These are phyloP conservation scores for Aeoliscus strigatus DNA, from an alignment of 2,797 vertebrate species.

Conservation along the genomic window DNA sequence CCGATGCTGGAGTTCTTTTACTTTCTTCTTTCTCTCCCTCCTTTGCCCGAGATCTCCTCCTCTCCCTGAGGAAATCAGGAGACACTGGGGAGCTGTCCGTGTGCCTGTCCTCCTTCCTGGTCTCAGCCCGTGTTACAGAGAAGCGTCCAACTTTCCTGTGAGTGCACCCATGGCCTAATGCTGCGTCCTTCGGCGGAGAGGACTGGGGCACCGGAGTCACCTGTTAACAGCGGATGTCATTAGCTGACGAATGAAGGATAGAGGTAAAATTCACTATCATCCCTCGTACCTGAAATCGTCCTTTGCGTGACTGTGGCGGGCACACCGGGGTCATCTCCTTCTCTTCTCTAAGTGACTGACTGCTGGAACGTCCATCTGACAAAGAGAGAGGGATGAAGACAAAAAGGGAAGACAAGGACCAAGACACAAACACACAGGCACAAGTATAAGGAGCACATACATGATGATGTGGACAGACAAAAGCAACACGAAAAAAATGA, in stretches of 20 bases:
- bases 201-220: constrained; percentile 71
- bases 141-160: constrained; percentile 78
- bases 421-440: constrained; percentile 42
- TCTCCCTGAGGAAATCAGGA: constrained; percentile 64
- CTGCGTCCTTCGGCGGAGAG: constrained; percentile 38
- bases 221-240: constrained; percentile 44
- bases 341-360: constrained; percentile 58
- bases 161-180: constrained; percentile 31
- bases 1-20: constrained; percentile 61
- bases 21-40: constrained; percentile 71
- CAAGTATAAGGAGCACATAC: constrained; percentile 34
- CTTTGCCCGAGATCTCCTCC: constrained; percentile 66
- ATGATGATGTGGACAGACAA: constrained; percentile 29
- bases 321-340: constrained; percentile 38
- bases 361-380: constrained; percentile 65
- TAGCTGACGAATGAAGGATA: constrained; percentile 1
- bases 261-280: background rate
- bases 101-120: constrained; percentile 62
- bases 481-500: constrained; percentile 42
- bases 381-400: constrained; percentile 50
- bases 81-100: constrained; percentile 75
- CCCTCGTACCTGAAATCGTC: constrained; percentile 72
- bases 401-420: constrained; percentile 50
- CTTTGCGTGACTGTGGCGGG: constrained; percentile 60
- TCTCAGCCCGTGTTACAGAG: constrained; percentile 73